Base-by-base conservation (phyloP, 2,113 vertebrate genomes). In the Azemiops feae region DNA sequence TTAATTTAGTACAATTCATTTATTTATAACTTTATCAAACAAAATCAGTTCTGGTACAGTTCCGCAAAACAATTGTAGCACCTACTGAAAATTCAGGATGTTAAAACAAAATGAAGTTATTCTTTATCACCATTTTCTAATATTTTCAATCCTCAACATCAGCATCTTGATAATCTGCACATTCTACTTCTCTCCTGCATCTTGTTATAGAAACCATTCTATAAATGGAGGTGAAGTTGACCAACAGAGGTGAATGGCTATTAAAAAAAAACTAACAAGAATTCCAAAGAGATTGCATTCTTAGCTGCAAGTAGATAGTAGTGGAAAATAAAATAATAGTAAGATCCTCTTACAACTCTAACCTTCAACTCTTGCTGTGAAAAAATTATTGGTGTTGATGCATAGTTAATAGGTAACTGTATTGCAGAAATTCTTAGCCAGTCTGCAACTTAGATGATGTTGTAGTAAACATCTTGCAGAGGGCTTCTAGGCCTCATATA, bases 311-410 rank as follows among this genome's bases (percentile, higher is more conserved):
- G 55, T 88, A 91, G 57, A 94, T 45, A 88, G 89, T 92, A 95
- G 88, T 55, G 88, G 91, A 85, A 92, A 87, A 91, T 81, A 81
- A 55, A 94, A 86, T 34, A 52, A 60, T 57, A 27, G 1, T 54
- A 57, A 93, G 87, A 89, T 95, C 90, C 92, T 91, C 93, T 87
- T 89, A 91, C 47, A 94, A 95, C 93, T 96, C 95, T 4, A 0
- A 30, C 87, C 93, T 96, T 95, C 3, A 0, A 30, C 87, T n/a
- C 3, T 86, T 94, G 95, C 95, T 93, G 27, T 34, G 57, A 89
- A 93, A 93, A 50, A 58, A 90, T 85, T 74, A 69, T 90, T 8
- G 91, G 74, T 54, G 54, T 22, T 1, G 88, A 89, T 88, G 39
- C 0, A 34, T 81, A 87, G 92, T 94, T 92, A 94, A 90, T 14